Base-by-base conservation (phyloP, 23 tunicate genomes). In the Corella eumyota region DNA sequence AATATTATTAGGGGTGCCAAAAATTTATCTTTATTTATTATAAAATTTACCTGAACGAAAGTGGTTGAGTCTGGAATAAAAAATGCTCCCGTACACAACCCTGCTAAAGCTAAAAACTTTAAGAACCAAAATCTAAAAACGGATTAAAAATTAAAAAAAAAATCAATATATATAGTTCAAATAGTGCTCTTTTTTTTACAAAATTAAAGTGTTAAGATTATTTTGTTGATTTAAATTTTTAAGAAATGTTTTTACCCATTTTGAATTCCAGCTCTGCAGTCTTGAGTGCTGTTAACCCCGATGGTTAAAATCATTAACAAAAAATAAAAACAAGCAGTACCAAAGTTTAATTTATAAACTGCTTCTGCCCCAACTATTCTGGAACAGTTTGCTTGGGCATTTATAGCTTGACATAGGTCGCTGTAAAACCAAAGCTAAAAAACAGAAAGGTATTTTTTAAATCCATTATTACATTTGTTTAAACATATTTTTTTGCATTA, bases 191-290 rank as follows among this genome's bases (percentile, higher is more conserved):
- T 40, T 11, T 40, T 11, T 40, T 40, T 40, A 40, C 48, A 40
- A 11, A 40, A 40, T 9, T 40, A 15, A 9, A 40, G 11, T 9
- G 48, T 40, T 40, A 15, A 40, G 48, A 9, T 40, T n/a, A n/a
- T n/a, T n/a, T n/a, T n/a, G n/a, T n/a, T n/a, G n/a, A n/a, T n/a
- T n/a, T n/a, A n/a, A n/a, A n/a, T n/a, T n/a, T n/a, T n/a, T n/a
- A n/a, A n/a, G n/a, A n/a, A n/a, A 3, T 55, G 23, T 34, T 3
- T 72, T 7, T 64, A 79, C 81, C 99, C 99, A 73, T 93, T 93
- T 34, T 93, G 99, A n/a, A 93, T 63, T 34, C 76, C 75, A 21
- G 95, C 88, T 7, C 99, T 46, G n/a, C 93, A 96, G 63, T 93
- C 99, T 36, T 69, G 34, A 6, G 93, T 69, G 65, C 67, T 84